phyloP scores from a whole-genome alignment of 2,888 invertebrate genomes.

The Aradus depressus region DNA sequence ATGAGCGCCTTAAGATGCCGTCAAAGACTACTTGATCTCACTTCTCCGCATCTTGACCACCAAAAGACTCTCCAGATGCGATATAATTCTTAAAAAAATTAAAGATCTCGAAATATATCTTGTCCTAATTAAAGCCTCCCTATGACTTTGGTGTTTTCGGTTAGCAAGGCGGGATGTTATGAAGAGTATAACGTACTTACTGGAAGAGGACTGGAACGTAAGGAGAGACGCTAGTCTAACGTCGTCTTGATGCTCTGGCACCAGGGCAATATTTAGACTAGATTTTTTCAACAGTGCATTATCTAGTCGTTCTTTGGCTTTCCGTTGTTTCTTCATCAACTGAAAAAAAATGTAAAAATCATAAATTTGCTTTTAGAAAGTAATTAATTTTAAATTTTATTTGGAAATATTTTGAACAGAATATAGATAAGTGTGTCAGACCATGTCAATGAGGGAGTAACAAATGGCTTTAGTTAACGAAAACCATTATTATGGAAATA shows the following conservation, averaged over 20 bases:
- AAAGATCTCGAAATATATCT: no score
- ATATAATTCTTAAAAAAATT: no score
- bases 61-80: no score
- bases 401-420: no score
- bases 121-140: no score
- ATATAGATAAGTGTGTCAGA: background rate
- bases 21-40: no score
- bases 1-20: no score
- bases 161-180: constrained; percentile 23
- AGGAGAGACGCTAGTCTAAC: constrained; percentile 61
- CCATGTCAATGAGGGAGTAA: no score
- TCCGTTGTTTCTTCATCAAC: constrained; percentile 63
- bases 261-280: constrained; percentile 62
- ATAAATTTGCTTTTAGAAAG: constrained; percentile 13
- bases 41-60: no score
- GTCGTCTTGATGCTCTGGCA: constrained; percentile 73
- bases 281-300: constrained; percentile 58
- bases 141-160: no score
- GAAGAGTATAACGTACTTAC: constrained; percentile 16
- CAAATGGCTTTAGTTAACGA: no score
- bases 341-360: constrained; percentile 35
- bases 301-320: constrained; percentile 55
- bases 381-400: constrained; percentile 16
- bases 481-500: no score
- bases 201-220: constrained; percentile 26